These are phyloP conservation scores for Oncopeltus fasciatus DNA, from an alignment of 1,140 invertebrate genomes.

Conservation along the genomic window DNA sequence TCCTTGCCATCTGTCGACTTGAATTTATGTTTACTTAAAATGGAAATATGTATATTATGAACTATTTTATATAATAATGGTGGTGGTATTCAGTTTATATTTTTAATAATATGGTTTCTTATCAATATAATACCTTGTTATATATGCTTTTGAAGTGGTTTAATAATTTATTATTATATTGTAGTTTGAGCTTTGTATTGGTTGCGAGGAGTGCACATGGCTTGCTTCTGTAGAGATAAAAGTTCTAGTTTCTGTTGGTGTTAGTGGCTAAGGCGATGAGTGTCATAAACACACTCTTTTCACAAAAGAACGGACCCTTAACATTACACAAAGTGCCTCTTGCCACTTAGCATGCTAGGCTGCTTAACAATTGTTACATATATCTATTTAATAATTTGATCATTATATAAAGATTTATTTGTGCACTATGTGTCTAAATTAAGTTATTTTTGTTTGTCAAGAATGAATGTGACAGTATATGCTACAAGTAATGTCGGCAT, in stretches of 20 bases:
- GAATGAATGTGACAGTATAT: conserved; percentile 16
- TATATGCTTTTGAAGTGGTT: conserved; percentile 7
- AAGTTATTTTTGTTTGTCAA: conserved; percentile 18
- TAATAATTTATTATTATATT: not conserved
- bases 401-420: conserved; percentile 11
- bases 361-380: conserved; percentile 19
- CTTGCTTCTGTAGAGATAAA: conserved; percentile 14
- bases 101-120: conserved; percentile 6
- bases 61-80: conserved; percentile 12
- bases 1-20: conserved; percentile 7
- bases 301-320: conserved; percentile 22
- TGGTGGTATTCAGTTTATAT: conserved; percentile 12
- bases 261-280: conserved; percentile 13
- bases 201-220: conserved; percentile 18
- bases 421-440: conserved; percentile 15
- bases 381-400: conserved; percentile 3
- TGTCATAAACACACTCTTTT: conserved; percentile 9
- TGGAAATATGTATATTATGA: conserved; percentile 2
- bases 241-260: conserved; percentile 18
- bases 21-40: not conserved
- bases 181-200: conserved; percentile 12
- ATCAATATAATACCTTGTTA: conserved; percentile 9
- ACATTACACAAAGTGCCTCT: conserved; percentile 21
- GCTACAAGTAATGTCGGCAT: conserved; percentile 12
- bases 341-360: conserved; percentile 22